These are phyloP conservation scores for Eupithecia vulgata DNA, from an alignment of 2,888 invertebrate species.

Conservation along the genomic window DNA sequence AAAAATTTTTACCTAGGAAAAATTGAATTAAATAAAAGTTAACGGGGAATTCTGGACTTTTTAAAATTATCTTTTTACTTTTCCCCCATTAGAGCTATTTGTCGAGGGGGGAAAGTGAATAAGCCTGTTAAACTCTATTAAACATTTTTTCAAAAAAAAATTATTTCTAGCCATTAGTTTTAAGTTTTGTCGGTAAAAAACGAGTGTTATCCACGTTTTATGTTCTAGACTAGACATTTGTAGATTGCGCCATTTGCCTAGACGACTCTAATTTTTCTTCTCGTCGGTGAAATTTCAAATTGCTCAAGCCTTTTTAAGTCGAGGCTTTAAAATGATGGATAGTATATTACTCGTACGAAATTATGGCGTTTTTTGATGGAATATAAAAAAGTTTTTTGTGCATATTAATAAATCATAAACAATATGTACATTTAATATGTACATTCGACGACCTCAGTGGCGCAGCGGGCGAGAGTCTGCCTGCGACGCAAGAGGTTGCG, in stretches of 20 bases:
- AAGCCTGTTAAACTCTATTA: background rate
- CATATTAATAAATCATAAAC: too few relatives aligned
- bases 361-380: background rate
- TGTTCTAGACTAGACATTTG: conserved; percentile 2
- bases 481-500: too few relatives aligned
- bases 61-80: too few relatives aligned
- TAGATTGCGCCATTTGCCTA: background rate
- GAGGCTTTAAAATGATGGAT: background rate
- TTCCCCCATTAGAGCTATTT: too few relatives aligned
- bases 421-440: too few relatives aligned
- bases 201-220: background rate
- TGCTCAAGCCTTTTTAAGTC: conserved; percentile 15
- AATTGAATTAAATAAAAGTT: too few relatives aligned
- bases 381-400: background rate
- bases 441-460: too few relatives aligned
- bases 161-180: background rate
- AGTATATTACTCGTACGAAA: background rate
- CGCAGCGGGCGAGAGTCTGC: too few relatives aligned
- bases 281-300: conserved; percentile 33
- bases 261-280: conserved; percentile 33
- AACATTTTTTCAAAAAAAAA: too few relatives aligned
- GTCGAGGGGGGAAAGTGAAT: too few relatives aligned
- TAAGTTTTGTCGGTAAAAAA: background rate
- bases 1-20: too few relatives aligned
- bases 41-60: too few relatives aligned